Conservation (phyloP, 2,113 vertebrate species). For the Azemiops feae region DNA sequence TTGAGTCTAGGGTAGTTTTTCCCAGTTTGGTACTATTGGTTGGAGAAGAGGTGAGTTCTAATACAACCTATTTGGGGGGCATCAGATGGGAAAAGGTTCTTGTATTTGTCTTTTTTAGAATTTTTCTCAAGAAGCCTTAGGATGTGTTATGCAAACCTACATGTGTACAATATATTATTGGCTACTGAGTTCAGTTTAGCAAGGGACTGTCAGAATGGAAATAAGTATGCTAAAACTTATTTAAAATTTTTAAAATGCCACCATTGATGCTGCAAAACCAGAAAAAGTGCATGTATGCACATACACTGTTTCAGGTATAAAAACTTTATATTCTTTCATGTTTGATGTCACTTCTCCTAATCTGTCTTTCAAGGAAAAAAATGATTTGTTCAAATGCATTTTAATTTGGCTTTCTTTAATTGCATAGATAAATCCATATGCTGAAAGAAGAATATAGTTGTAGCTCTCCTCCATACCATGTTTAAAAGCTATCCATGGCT, state of each 20-base stretch:
- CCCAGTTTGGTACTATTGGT: background rate
- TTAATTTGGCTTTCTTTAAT: background rate
- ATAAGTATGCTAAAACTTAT: background rate
- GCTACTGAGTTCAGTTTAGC: background rate
- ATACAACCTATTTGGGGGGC: rapidly evolving
- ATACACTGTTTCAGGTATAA: background rate
- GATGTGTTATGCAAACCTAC: background rate
- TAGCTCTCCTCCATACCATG: background rate
- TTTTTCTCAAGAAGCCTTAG: background rate
- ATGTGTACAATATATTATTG: background rate
- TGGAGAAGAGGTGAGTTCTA: background rate
- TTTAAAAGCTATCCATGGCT: background rate
- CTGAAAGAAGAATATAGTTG: background rate
- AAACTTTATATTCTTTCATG: background rate
- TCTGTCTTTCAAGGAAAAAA: background rate
- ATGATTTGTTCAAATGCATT: background rate
- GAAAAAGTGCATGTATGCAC: background rate
- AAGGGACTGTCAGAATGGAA: background rate
- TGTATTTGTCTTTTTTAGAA: background rate
- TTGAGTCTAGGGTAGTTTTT: background rate
- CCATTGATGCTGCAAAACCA: background rate
- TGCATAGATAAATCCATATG: background rate
- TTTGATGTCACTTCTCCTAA: background rate
- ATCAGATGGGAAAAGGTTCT: background rate
- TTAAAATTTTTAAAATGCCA: background rate